Conservation (phyloP, 1,140 invertebrate species). For the Thalassaphorura encarpata region DNA sequence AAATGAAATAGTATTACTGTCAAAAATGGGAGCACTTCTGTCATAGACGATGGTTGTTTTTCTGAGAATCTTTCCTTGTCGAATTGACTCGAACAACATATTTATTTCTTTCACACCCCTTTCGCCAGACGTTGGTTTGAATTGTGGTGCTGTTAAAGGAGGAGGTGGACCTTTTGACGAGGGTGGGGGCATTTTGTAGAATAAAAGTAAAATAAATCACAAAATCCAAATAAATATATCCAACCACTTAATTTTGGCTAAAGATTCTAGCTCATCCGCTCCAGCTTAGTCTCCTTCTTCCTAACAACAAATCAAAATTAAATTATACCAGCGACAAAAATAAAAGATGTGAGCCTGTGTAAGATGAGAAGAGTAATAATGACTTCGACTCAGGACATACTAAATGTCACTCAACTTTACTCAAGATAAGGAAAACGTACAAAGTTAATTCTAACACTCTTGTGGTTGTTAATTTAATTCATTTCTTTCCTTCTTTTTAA, state of each 20-base stretch:
- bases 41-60: slow-evolving; percentile 73
- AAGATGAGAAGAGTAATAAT: not conserved
- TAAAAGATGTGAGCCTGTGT: not conserved
- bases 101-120: slow-evolving; percentile 47
- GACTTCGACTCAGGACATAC: not conserved
- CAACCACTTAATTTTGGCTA: slow-evolving; percentile 7
- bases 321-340: not conserved
- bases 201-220: slow-evolving; percentile 9
- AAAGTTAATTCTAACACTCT: too few species aligned
- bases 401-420: too few species aligned
- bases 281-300: not conserved
- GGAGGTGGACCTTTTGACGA: slow-evolving; percentile 18
- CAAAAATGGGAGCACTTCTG: slow-evolving; percentile 68
- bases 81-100: slow-evolving; percentile 66
- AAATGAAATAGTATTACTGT: too few species aligned
- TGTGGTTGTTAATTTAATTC: too few species aligned
- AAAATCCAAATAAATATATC: slow-evolving; percentile 5
- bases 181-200: slow-evolving; percentile 15
- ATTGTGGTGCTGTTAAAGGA: not conserved
- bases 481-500: too few species aligned
- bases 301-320: not conserved
- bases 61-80: slow-evolving; percentile 66
- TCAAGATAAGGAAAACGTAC: too few species aligned
- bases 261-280: not conserved
- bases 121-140: not conserved